Evolutionary conservation across 2,797 vertebrate species (phyloP), one percentile per base, ranked within the genome.

Genomic region (Thamnophis elegans): DNA sequence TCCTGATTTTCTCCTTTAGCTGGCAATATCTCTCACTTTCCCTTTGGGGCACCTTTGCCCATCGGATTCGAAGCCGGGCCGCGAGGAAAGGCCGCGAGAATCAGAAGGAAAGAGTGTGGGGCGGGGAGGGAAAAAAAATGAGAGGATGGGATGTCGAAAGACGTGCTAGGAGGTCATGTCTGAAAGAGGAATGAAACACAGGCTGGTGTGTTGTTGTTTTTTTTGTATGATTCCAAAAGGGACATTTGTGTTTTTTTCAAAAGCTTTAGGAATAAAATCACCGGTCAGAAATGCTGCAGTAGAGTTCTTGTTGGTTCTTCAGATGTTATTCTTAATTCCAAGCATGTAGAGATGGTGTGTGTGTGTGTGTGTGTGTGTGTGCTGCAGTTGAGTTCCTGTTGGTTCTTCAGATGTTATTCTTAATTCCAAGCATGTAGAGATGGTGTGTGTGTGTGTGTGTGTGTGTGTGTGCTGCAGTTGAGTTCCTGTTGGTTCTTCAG

Each of bases 1-100:
- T 94, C 92, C 36, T 59, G 51, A 22, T 58, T 78, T 92, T 92
- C 87, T 92, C 90, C 91, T 94, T 89, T 89, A 78, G 93, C 18
- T 53, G 56, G 86, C 42, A 0, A 47, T 47, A 62, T 32, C 5
- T 95, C 90, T 65, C 36, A 68, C 88, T 86, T 32, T 87, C 25
- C 65, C 55, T 56, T 58, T 58, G 90, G 88, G 55, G 94, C 90
- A 5, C 89, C 91, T 89, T 26, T 92, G 89, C 62, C 86, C 51
- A 86, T 56, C 36, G 93, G 91, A 73, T 93, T 94, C 91, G 85
- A 88, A 93, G 91, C 0, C 0, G 36, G 9, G 58, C 14, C 85
- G n/a, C n/a, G 86, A 78, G 58, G 42, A 1, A n/a, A 7, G 25
- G 36, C 36, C 1, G 0, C 26, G 68, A 58, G 18, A 87, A 56